phyloP scores from a whole-genome alignment of 2,797 vertebrate genomes.

The Typhlichthys subterraneus region DNA sequence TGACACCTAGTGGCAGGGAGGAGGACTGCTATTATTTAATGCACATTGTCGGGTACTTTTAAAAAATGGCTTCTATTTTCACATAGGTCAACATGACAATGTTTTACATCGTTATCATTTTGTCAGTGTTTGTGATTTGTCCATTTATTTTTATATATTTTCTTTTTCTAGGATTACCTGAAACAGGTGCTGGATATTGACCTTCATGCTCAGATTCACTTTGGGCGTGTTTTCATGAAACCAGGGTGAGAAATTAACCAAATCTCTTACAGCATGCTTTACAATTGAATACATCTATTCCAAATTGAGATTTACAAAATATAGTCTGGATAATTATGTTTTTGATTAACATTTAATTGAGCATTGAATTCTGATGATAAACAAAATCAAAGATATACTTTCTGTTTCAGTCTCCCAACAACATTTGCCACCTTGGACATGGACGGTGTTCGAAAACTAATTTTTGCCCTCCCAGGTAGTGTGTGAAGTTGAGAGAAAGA shows the following conservation, averaged over 20 bases:
- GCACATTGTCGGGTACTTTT: too few relatives aligned
- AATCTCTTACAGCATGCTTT: background rate
- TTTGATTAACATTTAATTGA: too few relatives aligned
- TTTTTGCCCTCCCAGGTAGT: conserved; percentile 99
- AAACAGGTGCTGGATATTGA: conserved; percentile 99
- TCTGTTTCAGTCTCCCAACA: conserved; percentile 88
- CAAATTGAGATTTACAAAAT: too few relatives aligned
- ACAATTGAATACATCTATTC: background rate
- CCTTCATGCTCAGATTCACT: conserved; percentile 98
- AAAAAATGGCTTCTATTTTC: too few relatives aligned
- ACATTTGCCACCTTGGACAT: conserved; percentile 98
- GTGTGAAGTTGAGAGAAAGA: conserved; percentile 82
- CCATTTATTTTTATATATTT: background rate
- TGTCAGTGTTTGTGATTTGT: conserved; percentile 3
- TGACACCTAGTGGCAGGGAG: conserved; percentile 58
- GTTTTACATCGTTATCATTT: background rate
- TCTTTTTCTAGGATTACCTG: conserved; percentile 88
- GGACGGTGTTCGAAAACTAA: conserved; percentile 96
- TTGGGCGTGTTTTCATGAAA: conserved; percentile 99
- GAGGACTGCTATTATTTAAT: background rate
- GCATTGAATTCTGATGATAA: too few relatives aligned
- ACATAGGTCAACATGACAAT: too few relatives aligned
- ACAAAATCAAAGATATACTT: conserved; percentile 6
- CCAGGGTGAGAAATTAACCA: conserved; percentile 75
- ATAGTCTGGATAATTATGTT: too few relatives aligned